phyloP scores from a whole-genome alignment of 2,113 vertebrate genomes.

The Dendropsophus ebraccatus region DNA sequence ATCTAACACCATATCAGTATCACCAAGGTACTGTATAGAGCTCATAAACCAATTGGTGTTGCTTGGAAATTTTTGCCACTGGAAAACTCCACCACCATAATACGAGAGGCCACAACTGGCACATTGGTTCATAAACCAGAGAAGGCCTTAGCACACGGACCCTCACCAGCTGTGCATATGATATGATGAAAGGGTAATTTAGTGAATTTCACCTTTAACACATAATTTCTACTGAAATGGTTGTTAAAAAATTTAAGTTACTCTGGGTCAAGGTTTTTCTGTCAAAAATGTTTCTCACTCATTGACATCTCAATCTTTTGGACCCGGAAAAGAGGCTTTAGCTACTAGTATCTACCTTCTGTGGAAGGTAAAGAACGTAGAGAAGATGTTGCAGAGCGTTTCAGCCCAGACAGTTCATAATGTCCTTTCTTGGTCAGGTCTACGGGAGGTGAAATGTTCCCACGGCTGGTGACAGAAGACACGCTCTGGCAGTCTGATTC shows the following conservation, averaged over 20 bases:
- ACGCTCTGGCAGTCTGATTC: conserved; percentile 88
- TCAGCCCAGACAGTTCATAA: conserved; percentile 73
- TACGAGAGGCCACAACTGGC: too few species aligned
- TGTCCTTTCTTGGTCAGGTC: conserved; percentile 79
- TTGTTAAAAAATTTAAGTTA: neutral
- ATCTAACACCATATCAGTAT: too few species aligned
- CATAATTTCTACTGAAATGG: neutral
- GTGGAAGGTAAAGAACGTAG: conserved; percentile 88
- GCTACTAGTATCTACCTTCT: conserved; percentile 76
- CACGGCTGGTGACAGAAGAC: conserved; percentile 74
- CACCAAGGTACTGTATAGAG: too few species aligned
- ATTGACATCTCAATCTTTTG: neutral
- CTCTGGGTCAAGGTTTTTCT: too few species aligned
- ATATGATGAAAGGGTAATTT: neutral
- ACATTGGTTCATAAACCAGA: too few species aligned
- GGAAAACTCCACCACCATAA: neutral
- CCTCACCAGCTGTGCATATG: neutral
- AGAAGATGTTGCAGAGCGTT: conserved; percentile 82
- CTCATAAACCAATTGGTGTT: neutral
- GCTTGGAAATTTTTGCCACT: neutral
- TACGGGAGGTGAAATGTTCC: conserved; percentile 71
- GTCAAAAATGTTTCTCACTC: too few species aligned
- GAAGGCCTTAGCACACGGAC: too few species aligned
- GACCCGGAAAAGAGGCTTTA: neutral
- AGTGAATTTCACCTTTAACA: too few species aligned